Percentiles rank a stretch among this genome's conserved stretches.
phyloP scores from a whole-genome alignment of 2,797 vertebrate species.

The Masticophis lateralis region DNA sequence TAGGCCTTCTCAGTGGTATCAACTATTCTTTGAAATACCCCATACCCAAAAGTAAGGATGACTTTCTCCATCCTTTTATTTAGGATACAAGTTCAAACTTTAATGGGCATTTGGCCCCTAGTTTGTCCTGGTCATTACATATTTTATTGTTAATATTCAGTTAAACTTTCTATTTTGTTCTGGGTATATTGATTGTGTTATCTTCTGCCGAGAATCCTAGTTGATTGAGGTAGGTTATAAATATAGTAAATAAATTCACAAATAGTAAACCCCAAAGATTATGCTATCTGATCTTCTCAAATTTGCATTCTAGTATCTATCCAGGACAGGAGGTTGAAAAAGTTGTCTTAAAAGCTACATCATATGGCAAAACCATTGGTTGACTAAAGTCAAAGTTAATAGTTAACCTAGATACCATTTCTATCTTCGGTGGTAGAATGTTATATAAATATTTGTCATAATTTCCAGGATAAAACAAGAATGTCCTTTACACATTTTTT shows the following conservation, averaged over 20 bases:
- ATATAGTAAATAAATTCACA: background rate
- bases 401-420: background rate
- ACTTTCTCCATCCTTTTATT: background rate
- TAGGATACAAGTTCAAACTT: background rate
- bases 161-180: background rate
- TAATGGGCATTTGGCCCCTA: background rate
- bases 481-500: background rate
- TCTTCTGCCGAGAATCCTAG: background rate
- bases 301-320: background rate
- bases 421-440: background rate
- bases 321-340: background rate
- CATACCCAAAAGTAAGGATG: background rate
- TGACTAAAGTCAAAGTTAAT: background rate
- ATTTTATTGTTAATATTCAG: background rate
- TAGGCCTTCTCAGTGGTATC: background rate
- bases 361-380: background rate
- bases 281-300: background rate
- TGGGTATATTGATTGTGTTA: background rate
- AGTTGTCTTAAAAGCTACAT: background rate
- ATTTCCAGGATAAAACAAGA: background rate
- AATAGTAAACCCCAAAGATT: background rate
- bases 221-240: background rate
- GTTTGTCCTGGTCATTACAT: background rate
- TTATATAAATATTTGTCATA: background rate
- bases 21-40: background rate